Percentiles rank a stretch among this genome's conserved stretches.
Evolutionary conservation across 2,797 vertebrate species (phyloP).

Genomic region (Pangasius djambal): DNA sequence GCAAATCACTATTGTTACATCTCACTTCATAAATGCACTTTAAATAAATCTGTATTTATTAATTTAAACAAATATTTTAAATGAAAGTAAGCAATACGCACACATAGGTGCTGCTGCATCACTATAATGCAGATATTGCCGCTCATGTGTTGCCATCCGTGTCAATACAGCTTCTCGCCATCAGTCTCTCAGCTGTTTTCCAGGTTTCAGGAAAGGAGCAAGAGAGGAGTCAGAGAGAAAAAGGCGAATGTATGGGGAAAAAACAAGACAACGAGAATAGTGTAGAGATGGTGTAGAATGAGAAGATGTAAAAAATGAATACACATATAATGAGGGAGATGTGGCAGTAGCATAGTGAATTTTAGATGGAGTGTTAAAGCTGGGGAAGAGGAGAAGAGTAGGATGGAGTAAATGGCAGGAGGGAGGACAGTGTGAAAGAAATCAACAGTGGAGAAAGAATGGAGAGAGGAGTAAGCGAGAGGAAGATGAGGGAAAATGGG

Average conservation of each 20-base stretch:
- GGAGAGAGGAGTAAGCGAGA: conserved; percentile 11
- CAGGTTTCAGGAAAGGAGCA: conserved; percentile 65
- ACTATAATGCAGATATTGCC: conserved; percentile 65
- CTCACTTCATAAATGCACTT: background rate
- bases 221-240: conserved; percentile 1
- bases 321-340: conserved; percentile 29
- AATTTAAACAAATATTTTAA: background rate
- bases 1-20: background rate
- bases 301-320: conserved; percentile 13
- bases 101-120: conserved; percentile 62
- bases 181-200: conserved; percentile 65
- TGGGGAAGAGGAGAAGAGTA: conserved; percentile 23
- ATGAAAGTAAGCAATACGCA: conserved; percentile 3
- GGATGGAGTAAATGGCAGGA: conserved; percentile 30
- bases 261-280: background rate
- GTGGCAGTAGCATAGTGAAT: conserved; percentile 33
- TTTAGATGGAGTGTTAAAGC: conserved; percentile 28
- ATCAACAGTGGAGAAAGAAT: conserved; percentile 32
- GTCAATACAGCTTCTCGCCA: conserved; percentile 63
- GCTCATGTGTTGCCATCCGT: conserved; percentile 68
- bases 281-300: conserved; percentile 16
- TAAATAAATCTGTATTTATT: background rate
- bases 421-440: conserved; percentile 16
- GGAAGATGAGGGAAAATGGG: conserved; percentile 20
- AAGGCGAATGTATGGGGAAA: background rate